Base-by-base conservation (phyloP, 2,797 vertebrate species). In the Protonibea diacanthus region DNA sequence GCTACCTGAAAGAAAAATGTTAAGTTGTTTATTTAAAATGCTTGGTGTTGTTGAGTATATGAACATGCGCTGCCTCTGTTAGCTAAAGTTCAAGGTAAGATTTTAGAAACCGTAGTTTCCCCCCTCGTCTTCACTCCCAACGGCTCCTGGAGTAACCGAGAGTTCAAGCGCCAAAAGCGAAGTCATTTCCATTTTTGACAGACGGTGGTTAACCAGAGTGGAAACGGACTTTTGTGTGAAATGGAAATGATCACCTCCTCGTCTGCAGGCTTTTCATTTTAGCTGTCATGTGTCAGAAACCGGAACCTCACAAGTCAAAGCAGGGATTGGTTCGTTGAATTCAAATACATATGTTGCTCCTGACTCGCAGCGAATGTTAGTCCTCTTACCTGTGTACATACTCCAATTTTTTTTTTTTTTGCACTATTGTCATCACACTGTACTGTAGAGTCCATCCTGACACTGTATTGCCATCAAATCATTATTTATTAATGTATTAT, bases 401-500 rank as follows among this genome's bases (percentile, higher is more conserved):
- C 11, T 66, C 64, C 33, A 59, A 2, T 33, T 75, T 64, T 72
- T 82, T 68, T 21, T 25, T 71, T 79, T 80, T 87, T 84, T 91
- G 83, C 88, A 90, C 89, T 84, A 48, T 65, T 74, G 68, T 86
- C 58, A n/a, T 44, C 72, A 80, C 73, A 82, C 80, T 90, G 81
- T 82, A 77, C 49, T 90, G 74, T 88, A 87, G 47, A 72, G 53
- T 49, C 68, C 44, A 73, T 68, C 45, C 52, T 44, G 63, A 76
- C 78, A 80, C 75, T 85, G 80, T 82, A 77, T 60, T 73, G 76
- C 59, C 71, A 78, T 27, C 62, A 66, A 66, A 64, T 44, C 17
- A 78, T 78, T 90, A 91, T 93, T 92, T 93, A 90, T 91, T 80
- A 42, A 59, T 53, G 74, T 89, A 56, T 82, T 82, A 82, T 88